These are phyloP conservation scores for Mesocentrotus franciscanus DNA, from an alignment of 53 echinoderm and acorn worm genomes.

Conservation along the genomic window DNA sequence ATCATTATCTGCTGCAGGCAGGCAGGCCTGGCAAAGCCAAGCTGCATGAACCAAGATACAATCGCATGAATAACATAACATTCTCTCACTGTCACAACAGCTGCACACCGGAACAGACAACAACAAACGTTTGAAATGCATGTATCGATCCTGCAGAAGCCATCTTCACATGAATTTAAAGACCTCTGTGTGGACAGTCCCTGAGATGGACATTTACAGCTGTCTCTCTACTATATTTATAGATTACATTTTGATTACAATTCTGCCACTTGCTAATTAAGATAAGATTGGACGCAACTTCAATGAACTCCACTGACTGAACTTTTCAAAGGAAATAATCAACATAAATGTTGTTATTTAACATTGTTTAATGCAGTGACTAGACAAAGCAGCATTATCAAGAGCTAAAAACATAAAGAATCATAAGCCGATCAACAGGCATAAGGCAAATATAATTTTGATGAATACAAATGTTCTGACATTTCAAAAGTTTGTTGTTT, in stretches of 20 bases:
- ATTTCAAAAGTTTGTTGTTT: no score
- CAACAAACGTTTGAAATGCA: constrained; percentile 54
- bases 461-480: no score
- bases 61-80: constrained; percentile 56
- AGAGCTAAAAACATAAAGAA: no score
- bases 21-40: not conserved
- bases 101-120: constrained; percentile 57
- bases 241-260: not conserved
- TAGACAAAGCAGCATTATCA: no score
- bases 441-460: no score
- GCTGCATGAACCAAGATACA: constrained; percentile 42
- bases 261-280: not conserved
- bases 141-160: constrained; percentile 39
- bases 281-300: not conserved
- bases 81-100: constrained; percentile 49
- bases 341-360: no score
- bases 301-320: not conserved
- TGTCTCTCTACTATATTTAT: not conserved
- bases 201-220: not conserved
- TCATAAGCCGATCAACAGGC: no score
- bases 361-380: no score
- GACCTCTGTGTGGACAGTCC: not conserved
- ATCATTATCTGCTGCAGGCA: constrained; percentile 30
- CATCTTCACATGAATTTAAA: constrained; percentile 51
- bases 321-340: no score